These are phyloP conservation scores for Chloromyia formosa DNA, from an alignment of 2,888 invertebrate species.

Conservation along the genomic window DNA sequence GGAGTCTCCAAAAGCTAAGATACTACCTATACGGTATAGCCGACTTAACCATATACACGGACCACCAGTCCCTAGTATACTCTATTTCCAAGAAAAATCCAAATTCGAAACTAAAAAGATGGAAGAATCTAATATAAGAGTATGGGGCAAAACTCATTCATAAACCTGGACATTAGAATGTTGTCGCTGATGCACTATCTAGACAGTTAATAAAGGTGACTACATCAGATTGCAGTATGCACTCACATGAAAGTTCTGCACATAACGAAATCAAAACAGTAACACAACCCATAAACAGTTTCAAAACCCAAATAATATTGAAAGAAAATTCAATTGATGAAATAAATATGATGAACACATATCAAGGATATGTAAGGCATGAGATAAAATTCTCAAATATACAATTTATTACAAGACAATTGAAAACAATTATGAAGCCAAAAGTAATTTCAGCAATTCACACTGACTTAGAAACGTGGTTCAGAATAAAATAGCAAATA, in stretches of 20 bases:
- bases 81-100: too few relatives aligned
- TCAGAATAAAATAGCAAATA: too few relatives aligned
- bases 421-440: conserved; percentile 9
- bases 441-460: too few relatives aligned
- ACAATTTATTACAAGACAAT: conserved; percentile 48
- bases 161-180: conserved; percentile 58
- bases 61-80: neutral
- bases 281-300: neutral
- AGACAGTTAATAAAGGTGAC: neutral
- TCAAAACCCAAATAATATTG: too few relatives aligned
- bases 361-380: too few relatives aligned
- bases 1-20: conserved; percentile 57
- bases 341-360: too few relatives aligned
- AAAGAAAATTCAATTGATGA: too few relatives aligned
- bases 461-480: too few relatives aligned
- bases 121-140: too few relatives aligned
- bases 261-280: neutral
- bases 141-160: conserved; percentile 55
- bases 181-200: conserved; percentile 51
- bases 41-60: conserved; percentile 50
- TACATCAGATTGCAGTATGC: neutral
- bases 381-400: too few relatives aligned
- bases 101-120: too few relatives aligned
- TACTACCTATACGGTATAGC: conserved; percentile 57
- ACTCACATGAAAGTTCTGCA: neutral